Conservation (phyloP, 2,113 vertebrate species). For the Microtus ochrogaster region DNA sequence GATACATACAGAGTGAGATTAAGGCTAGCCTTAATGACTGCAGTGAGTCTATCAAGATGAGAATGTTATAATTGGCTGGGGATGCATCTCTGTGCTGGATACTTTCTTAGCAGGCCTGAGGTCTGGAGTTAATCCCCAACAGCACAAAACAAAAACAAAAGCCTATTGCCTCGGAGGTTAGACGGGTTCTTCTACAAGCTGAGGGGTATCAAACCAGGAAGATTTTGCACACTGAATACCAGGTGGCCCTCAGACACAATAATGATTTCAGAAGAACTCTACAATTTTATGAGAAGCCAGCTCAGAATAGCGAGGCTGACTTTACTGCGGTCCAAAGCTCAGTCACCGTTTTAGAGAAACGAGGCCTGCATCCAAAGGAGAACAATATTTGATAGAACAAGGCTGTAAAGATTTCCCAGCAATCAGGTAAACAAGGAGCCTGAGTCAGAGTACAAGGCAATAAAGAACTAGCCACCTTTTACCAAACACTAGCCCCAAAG, state of each 20-base stretch:
- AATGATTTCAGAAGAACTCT: conserved; percentile 40
- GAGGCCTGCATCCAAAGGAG: conserved; percentile 49
- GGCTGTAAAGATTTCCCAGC: conserved; percentile 77
- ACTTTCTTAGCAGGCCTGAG: neutral
- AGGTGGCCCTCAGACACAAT: conserved; percentile 10
- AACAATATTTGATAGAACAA: conserved; percentile 58
- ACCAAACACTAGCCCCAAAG: conserved; percentile 43
- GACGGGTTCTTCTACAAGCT: neutral
- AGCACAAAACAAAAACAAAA: neutral
- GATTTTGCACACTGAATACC: neutral
- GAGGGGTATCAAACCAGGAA: neutral
- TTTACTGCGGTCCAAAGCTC: conserved; percentile 76
- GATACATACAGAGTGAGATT: neutral
- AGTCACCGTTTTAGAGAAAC: conserved; percentile 52
- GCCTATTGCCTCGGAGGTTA: neutral
- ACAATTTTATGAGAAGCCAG: conserved; percentile 63
- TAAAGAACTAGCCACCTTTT: conserved; percentile 84
- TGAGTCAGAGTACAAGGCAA: conserved; percentile 76
- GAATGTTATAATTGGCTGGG: neutral
- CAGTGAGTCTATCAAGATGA: neutral
- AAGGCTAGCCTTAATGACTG: neutral
- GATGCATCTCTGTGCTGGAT: neutral
- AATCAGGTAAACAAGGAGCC: conserved; percentile 83
- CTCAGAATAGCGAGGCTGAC: conserved; percentile 45
- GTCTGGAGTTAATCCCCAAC: neutral